These are phyloP conservation scores for Melipona beecheii DNA, from an alignment of 2,888 invertebrate genomes.

Conservation along the genomic window DNA sequence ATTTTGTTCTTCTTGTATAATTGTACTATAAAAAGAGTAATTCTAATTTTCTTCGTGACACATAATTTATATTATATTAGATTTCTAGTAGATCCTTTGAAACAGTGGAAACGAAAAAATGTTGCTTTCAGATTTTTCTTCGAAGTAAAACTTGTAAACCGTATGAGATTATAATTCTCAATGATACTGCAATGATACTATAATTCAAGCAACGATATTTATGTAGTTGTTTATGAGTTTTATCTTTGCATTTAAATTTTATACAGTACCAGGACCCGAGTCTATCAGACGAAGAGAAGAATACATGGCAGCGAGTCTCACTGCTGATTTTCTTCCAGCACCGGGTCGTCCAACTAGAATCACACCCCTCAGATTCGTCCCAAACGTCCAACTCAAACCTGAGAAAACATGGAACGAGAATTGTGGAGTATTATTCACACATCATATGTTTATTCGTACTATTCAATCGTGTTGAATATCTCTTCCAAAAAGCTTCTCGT, in stretches of 20 bases:
- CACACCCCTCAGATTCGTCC: conserved; percentile 76
- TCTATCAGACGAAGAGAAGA: conserved; percentile 78
- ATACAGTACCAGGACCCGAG: conserved; percentile 77
- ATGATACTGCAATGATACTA: no score
- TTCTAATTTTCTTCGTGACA: no score
- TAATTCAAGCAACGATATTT: no score
- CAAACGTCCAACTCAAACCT: conserved; percentile 81
- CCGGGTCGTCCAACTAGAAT: conserved; percentile 80
- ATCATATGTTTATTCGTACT: no score
- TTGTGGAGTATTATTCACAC: not conserved
- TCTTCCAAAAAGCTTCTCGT: not conserved
- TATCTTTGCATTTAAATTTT: not conserved
- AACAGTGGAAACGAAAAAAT: no score
- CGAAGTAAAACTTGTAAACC: no score
- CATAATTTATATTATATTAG: no score
- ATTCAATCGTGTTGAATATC: not conserved
- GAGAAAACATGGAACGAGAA: not conserved
- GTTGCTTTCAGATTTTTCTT: no score
- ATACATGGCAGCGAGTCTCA: conserved; percentile 74
- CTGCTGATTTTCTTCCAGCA: conserved; percentile 80
- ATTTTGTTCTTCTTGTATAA: no score
- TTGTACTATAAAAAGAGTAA: no score
- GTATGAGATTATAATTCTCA: no score
- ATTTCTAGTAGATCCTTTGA: no score
- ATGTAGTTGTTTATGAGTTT: not conserved